Evolutionary conservation across 2,113 vertebrate genomes (phyloP).

Genomic region (Morone chrysops): DNA sequence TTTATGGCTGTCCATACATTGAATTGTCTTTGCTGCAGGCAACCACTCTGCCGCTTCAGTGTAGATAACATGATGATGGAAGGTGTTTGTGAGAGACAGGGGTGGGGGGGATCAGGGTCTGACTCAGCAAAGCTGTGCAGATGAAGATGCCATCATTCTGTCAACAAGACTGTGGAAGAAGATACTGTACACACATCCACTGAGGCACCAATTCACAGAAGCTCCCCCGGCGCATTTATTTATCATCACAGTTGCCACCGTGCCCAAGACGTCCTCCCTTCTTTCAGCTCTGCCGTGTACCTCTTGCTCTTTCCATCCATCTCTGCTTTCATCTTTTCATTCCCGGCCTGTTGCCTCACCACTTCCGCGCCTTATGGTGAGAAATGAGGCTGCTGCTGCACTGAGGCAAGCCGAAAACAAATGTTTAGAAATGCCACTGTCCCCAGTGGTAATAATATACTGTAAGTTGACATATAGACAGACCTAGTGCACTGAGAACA

Average conservation of each 20-base stretch:
- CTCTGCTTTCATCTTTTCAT: slow-evolving; percentile 33
- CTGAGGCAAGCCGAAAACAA: slow-evolving; percentile 13
- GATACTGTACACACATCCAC: slow-evolving; percentile 23
- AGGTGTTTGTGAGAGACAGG: not conserved
- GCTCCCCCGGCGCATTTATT: slow-evolving; percentile 30
- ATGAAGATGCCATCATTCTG: slow-evolving; percentile 58
- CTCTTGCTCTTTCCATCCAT: slow-evolving; percentile 38
- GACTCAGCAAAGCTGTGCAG: slow-evolving; percentile 63
- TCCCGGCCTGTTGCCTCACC: not conserved
- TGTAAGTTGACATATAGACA: not conserved
- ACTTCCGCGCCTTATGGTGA: slow-evolving; percentile 6
- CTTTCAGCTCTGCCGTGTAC: slow-evolving; percentile 9
- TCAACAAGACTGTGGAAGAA: slow-evolving; percentile 48
- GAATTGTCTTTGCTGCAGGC: slow-evolving; percentile 11
- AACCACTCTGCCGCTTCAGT: slow-evolving; percentile 10
- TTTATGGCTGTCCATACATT: slow-evolving; percentile 25
- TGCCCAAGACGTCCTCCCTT: slow-evolving; percentile 9
- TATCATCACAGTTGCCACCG: slow-evolving; percentile 26
- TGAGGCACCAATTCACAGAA: not conserved
- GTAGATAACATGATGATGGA: slow-evolving; percentile 30
- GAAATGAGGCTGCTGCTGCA: slow-evolving; percentile 26
- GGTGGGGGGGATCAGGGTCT: slow-evolving; percentile 8
- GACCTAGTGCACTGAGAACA: not conserved
- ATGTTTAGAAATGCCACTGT: slow-evolving; percentile 29
- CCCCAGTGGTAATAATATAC: not conserved